Conservation (phyloP, 2,888 invertebrate genomes). For the Spialia ferax region DNA sequence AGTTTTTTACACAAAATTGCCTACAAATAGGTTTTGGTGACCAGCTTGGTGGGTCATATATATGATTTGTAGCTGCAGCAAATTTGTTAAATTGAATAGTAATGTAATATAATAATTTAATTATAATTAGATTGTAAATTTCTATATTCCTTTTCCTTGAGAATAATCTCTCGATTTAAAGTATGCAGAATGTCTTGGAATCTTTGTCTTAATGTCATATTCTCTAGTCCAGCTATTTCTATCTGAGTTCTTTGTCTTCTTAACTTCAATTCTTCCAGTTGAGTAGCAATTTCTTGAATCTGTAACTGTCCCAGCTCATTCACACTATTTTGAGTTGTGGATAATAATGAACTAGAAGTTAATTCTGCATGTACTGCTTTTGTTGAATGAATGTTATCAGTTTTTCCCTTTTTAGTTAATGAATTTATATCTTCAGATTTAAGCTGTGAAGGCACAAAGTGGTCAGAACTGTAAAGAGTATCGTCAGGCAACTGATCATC, state of each 20-base stretch:
- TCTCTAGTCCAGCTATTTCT: slow-evolving; percentile 93
- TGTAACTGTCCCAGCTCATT: slow-evolving; percentile 73
- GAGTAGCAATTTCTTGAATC: slow-evolving; percentile 88
- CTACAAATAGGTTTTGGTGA: no score
- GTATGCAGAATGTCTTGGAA: slow-evolving; percentile 92
- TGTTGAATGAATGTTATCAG: slow-evolving; percentile 12
- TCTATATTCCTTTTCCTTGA: slow-evolving; percentile 88
- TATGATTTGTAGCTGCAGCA: no score
- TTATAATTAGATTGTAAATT: slow-evolving; percentile 44
- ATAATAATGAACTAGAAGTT: neutral
- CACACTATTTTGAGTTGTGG: slow-evolving; percentile 51
- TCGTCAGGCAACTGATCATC: slow-evolving; percentile 90
- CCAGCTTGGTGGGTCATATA: no score
- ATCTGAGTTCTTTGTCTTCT: slow-evolving; percentile 91
- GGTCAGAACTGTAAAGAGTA: slow-evolving; percentile 54
- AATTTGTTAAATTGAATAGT: neutral
- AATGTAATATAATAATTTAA: neutral
- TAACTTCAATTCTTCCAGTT: slow-evolving; percentile 90
- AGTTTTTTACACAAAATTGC: no score
- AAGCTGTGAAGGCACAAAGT: slow-evolving; percentile 54
- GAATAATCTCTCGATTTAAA: slow-evolving; percentile 90
- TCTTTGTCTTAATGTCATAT: slow-evolving; percentile 91
- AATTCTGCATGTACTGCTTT: neutral
- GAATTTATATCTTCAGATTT: slow-evolving; percentile 55
- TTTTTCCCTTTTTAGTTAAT: slow-evolving; percentile 41